phyloP scores from a whole-genome alignment of 2,113 vertebrate species.

The Cynocephalus volans region DNA sequence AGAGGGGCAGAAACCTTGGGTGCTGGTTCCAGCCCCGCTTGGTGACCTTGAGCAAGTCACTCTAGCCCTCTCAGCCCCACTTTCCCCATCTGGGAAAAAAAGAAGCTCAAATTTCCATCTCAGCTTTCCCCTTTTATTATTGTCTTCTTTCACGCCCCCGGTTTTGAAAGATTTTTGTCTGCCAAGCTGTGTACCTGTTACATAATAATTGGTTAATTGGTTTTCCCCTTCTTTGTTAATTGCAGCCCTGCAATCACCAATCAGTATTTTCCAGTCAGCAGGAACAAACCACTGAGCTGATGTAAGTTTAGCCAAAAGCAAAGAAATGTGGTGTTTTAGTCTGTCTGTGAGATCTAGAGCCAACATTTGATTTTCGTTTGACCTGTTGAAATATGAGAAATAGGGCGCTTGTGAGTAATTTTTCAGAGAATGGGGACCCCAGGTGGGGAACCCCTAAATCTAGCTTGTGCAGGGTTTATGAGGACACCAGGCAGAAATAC shows the following conservation, averaged over 20 bases:
- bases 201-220: background rate
- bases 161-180: slow-evolving; percentile 43
- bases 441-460: background rate
- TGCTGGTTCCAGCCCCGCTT: background rate
- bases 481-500: background rate
- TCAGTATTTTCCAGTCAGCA: slow-evolving; percentile 4
- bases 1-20: background rate
- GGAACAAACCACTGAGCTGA: background rate
- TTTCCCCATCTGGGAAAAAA: background rate
- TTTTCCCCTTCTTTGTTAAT: background rate
- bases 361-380: slow-evolving; percentile 74
- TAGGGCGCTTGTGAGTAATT: background rate
- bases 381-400: slow-evolving; percentile 63
- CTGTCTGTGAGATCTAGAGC: slow-evolving; percentile 27
- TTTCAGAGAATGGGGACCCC: background rate
- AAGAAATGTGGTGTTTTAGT: slow-evolving; percentile 62
- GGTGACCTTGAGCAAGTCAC: slow-evolving; percentile 1
- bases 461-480: background rate
- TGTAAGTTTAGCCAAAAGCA: slow-evolving; percentile 55
- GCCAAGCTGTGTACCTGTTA: slow-evolving; percentile 22
- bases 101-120: background rate
- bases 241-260: background rate
- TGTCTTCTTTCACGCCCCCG: background rate
- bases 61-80: background rate
- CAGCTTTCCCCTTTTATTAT: background rate